phyloP scores from a whole-genome alignment of 2,888 invertebrate species.

The Epistrophella euchroma region DNA sequence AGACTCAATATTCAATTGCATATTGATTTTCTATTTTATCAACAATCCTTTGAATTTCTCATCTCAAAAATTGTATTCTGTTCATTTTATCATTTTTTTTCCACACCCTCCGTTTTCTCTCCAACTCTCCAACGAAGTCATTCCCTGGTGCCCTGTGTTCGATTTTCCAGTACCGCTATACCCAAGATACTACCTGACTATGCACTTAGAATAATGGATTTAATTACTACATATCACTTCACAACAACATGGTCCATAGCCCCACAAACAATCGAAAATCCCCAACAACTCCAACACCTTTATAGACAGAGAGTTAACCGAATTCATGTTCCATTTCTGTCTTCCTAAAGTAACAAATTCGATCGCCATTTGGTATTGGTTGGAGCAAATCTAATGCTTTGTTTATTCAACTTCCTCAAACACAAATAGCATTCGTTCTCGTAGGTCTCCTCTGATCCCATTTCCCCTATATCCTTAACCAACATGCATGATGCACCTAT shows the following conservation, averaged over 20 bases:
- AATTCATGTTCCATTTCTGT: slow-evolving; percentile 64
- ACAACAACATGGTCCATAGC: slow-evolving; percentile 38
- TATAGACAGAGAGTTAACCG: slow-evolving; percentile 9
- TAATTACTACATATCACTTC: slow-evolving; percentile 74
- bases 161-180: slow-evolving; percentile 55
- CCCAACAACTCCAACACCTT: slow-evolving; percentile 21
- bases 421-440: slow-evolving; percentile 48
- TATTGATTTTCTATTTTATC: background rate
- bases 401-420: slow-evolving; percentile 67
- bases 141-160: slow-evolving; percentile 18
- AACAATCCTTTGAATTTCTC: background rate
- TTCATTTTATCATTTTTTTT: background rate
- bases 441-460: background rate
- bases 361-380: slow-evolving; percentile 46
- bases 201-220: slow-evolving; percentile 76
- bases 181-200: slow-evolving; percentile 61
- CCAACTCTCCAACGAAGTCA: background rate
- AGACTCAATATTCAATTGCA: background rate
- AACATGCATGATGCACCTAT: slow-evolving; percentile 11
- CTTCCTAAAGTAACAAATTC: slow-evolving; percentile 56
- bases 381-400: slow-evolving; percentile 56
- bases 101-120: too few species aligned
- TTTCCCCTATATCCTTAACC: background rate
- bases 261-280: slow-evolving; percentile 55
- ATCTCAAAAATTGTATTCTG: background rate